Conservation (phyloP, 1,140 invertebrate species). For the Aphis gossypii region DNA sequence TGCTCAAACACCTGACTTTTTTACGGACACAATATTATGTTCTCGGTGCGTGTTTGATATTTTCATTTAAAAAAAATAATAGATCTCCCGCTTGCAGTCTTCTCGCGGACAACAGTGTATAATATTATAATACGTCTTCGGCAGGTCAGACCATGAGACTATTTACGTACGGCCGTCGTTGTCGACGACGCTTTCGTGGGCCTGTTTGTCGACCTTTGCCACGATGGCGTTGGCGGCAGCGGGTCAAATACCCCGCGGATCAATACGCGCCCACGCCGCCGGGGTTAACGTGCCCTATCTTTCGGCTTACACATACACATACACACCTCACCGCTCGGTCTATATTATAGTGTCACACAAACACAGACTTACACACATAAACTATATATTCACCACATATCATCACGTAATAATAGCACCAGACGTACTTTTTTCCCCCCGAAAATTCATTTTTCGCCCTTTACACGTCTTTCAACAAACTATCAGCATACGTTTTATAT, state of each 20-base stretch:
- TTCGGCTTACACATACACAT: not conserved
- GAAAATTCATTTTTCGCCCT: not conserved
- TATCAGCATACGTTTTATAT: not conserved
- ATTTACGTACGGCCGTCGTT: not conserved
- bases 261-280: slow-evolving; percentile 45
- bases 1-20: not conserved
- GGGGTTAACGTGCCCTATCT: slow-evolving; percentile 50
- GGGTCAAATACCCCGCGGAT: slow-evolving; percentile 34
- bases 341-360: slow-evolving; percentile 18
- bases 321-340: not conserved
- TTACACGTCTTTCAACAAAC: not conserved
- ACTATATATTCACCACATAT: not conserved
- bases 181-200: not conserved
- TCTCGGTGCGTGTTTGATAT: no score
- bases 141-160: not conserved
- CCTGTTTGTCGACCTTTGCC: slow-evolving; percentile 27
- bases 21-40: no score
- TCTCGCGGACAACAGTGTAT: not conserved
- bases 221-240: not conserved
- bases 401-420: not conserved
- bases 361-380: not conserved
- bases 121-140: not conserved
- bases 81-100: not conserved
- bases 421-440: not conserved
- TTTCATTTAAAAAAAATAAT: not conserved